Evolutionary conservation across 2,797 vertebrate species (phyloP).

Genomic region (Sphenodon punctatus): DNA sequence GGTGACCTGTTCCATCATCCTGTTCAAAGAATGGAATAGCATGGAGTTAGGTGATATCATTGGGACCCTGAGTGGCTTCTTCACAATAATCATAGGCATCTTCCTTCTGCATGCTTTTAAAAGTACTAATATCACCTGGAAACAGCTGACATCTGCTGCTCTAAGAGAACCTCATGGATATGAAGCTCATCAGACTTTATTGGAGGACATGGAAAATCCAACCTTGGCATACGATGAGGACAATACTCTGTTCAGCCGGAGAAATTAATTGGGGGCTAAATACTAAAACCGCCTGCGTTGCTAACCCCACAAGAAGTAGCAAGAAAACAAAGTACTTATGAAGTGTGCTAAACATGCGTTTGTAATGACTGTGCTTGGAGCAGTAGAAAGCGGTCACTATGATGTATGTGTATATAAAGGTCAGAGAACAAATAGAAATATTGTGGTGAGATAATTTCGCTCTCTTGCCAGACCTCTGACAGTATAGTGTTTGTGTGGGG

Average conservation of each 20-base stretch:
- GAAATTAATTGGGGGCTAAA: not conserved
- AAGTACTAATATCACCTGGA: conserved; percentile 74
- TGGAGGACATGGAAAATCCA: conserved; percentile 68
- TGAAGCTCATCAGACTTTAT: conserved; percentile 68
- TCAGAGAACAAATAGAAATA: not conserved
- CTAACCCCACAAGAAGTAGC: not conserved
- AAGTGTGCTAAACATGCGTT: not conserved
- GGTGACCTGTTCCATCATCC: conserved; percentile 75
- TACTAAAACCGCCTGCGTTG: not conserved
- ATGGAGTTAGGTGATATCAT: conserved; percentile 73
- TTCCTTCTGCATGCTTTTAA: conserved; percentile 82
- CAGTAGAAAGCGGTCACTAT: not conserved
- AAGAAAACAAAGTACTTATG: not conserved
- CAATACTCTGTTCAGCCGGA: conserved; percentile 60
- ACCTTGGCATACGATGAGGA: conserved; percentile 67
- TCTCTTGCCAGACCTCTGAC: not conserved
- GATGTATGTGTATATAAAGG: not conserved
- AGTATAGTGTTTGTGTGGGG: not conserved
- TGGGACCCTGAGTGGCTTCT: conserved; percentile 79
- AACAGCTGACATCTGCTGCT: conserved; percentile 65
- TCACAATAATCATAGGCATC: conserved; percentile 79
- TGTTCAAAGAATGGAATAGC: conserved; percentile 82
- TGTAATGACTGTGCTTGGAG: not conserved
- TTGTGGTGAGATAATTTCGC: not conserved
- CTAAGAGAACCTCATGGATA: conserved; percentile 44